These are phyloP conservation scores for Conops quadrifasciatus DNA, from an alignment of 2,888 invertebrate genomes.

Conservation along the genomic window DNA sequence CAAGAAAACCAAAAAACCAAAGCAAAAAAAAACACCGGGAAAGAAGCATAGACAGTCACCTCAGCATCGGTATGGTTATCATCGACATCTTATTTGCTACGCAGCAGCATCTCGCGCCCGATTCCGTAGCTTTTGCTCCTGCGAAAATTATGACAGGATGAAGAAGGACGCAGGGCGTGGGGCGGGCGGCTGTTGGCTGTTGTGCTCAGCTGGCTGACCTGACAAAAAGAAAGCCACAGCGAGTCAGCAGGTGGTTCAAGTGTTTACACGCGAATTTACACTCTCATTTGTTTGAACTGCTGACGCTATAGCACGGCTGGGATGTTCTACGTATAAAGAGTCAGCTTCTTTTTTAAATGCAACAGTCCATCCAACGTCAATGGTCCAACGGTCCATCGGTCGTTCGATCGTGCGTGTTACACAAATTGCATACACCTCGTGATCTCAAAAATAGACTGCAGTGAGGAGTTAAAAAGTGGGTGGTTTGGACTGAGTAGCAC, in stretches of 20 bases:
- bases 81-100: slow-evolving; percentile 24
- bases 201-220: slow-evolving; percentile 8
- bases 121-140: slow-evolving; percentile 16
- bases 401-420: slow-evolving; percentile 46
- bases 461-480: too few species aligned
- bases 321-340: too few species aligned
- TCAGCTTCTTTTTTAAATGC: too few species aligned
- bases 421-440: too few species aligned
- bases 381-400: too few species aligned
- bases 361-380: too few species aligned
- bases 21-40: not conserved
- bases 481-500: too few species aligned
- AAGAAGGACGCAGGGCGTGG: not conserved
- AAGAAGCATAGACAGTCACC: not conserved
- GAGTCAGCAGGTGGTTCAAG: slow-evolving; percentile 64
- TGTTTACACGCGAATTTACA: slow-evolving; percentile 67
- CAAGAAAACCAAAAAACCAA: not conserved
- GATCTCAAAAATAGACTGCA: too few species aligned
- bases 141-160: not conserved
- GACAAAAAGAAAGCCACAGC: slow-evolving; percentile 31
- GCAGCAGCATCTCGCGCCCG: slow-evolving; percentile 1
- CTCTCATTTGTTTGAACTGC: slow-evolving; percentile 58
- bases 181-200: not conserved
- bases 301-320: not conserved
- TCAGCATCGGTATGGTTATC: slow-evolving; percentile 12